phyloP scores from a whole-genome alignment of 92 coral and sea anemone species.

The Diadumene lineata region DNA sequence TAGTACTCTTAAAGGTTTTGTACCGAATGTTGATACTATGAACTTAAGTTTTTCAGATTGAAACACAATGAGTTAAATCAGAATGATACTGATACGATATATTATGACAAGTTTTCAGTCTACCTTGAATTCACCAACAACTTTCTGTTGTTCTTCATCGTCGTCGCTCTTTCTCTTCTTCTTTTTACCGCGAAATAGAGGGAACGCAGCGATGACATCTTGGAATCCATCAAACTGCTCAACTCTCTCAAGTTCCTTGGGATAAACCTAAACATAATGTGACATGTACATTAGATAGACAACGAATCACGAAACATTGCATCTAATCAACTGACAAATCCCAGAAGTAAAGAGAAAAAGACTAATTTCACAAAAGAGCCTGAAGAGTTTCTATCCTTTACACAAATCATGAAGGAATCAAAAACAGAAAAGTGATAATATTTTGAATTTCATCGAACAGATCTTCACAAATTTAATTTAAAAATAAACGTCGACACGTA shows the following conservation, averaged over 20 bases:
- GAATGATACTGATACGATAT: too few relatives aligned
- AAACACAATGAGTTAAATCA: background rate
- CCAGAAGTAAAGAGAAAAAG: background rate
- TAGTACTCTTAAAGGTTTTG: too few relatives aligned
- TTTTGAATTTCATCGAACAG: too few relatives aligned
- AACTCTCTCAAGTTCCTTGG: conserved; percentile 84
- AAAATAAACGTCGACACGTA: too few relatives aligned
- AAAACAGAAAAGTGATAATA: too few relatives aligned
- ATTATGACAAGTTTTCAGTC: background rate
- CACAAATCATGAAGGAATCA: too few relatives aligned
- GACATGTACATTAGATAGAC: too few relatives aligned
- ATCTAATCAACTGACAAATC: background rate
- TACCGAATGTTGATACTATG: too few relatives aligned
- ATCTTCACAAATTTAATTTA: too few relatives aligned
- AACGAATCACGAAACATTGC: background rate
- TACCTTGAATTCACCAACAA: conserved; percentile 96
- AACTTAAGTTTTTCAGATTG: too few relatives aligned
- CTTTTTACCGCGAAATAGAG: conserved; percentile 81
- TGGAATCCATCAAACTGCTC: conserved; percentile 74
- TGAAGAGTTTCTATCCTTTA: too few relatives aligned
- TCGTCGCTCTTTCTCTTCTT: conserved; percentile 79
- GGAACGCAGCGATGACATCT: conserved; percentile 85
- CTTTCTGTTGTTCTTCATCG: conserved; percentile 70
- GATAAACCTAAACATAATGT: conserved; percentile 88
- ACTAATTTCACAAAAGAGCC: background rate